phyloP scores from a whole-genome alignment of 2,113 vertebrate genomes.

The Rhea pennata region DNA sequence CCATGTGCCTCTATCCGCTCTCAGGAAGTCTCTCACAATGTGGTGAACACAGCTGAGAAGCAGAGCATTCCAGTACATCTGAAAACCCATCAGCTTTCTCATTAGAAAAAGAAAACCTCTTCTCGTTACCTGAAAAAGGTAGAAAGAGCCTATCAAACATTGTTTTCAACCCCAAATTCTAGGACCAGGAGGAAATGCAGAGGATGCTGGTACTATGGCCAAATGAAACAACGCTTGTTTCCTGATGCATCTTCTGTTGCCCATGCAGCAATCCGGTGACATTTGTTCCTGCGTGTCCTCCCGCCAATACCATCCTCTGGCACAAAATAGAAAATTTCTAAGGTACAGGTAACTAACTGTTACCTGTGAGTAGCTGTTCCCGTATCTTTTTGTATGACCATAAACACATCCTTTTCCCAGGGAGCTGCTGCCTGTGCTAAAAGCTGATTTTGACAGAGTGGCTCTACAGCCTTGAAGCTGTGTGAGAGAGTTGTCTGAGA shows the following conservation, averaged over 20 bases:
- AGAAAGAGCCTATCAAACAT: not conserved
- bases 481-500: not conserved
- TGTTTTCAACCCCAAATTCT: not conserved
- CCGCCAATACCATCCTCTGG: not conserved
- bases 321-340: not conserved
- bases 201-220: not conserved
- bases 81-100: not conserved
- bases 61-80: not conserved
- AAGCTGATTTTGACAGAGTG: not conserved
- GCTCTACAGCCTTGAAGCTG: too few species aligned
- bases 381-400: accelerated
- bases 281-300: not conserved
- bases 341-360: not conserved
- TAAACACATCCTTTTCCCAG: not conserved
- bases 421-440: not conserved
- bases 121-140: not conserved
- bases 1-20: accelerated
- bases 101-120: not conserved
- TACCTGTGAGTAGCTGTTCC: not conserved
- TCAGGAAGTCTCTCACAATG: accelerated
- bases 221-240: not conserved
- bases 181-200: not conserved
- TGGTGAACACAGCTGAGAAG: not conserved
- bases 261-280: not conserved
- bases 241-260: not conserved